phyloP scores from a whole-genome alignment of 2,113 vertebrate species.

The Hippocampus comes region DNA sequence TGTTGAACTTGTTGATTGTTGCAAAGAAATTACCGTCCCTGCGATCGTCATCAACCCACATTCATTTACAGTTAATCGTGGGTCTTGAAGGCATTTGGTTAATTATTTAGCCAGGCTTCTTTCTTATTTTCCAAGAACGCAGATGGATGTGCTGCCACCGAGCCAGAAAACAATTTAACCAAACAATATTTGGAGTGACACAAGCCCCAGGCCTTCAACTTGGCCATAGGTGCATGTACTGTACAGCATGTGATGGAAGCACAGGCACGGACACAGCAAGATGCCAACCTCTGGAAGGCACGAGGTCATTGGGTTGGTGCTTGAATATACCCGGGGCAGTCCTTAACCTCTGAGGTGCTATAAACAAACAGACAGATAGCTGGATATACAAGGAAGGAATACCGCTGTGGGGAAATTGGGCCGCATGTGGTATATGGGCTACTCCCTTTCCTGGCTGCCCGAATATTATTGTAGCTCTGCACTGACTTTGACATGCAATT shows the following conservation, averaged over 20 bases:
- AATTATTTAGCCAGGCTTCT: not conserved
- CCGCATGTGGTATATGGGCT: slow-evolving; percentile 42
- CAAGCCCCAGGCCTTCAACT: slow-evolving; percentile 39
- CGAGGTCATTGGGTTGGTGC: slow-evolving; percentile 34
- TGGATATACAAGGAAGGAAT: slow-evolving; percentile 24
- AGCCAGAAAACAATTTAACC: slow-evolving; percentile 38
- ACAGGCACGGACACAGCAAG: slow-evolving; percentile 26
- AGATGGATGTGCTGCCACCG: slow-evolving; percentile 13
- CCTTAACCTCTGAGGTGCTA: slow-evolving; percentile 56
- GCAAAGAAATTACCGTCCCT: not conserved
- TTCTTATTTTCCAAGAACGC: slow-evolving; percentile 23
- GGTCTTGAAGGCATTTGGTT: slow-evolving; percentile 1
- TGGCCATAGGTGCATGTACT: slow-evolving; percentile 35
- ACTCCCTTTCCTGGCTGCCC: slow-evolving; percentile 8
- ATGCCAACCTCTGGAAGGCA: slow-evolving; percentile 44
- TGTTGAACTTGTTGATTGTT: not conserved
- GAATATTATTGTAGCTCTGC: slow-evolving; percentile 12
- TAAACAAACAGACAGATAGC: slow-evolving; percentile 48
- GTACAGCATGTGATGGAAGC: slow-evolving; percentile 36
- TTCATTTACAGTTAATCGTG: not conserved
- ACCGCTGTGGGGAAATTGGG: slow-evolving; percentile 30
- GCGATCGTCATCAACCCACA: not conserved
- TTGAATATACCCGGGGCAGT: slow-evolving; percentile 44
- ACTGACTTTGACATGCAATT: slow-evolving; percentile 9
- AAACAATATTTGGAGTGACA: slow-evolving; percentile 55